Percentiles rank a stretch among this genome's conserved stretches.
These are phyloP conservation scores for Cheilosia urbana DNA, from an alignment of 2,888 invertebrate genomes.

Conservation along the genomic window DNA sequence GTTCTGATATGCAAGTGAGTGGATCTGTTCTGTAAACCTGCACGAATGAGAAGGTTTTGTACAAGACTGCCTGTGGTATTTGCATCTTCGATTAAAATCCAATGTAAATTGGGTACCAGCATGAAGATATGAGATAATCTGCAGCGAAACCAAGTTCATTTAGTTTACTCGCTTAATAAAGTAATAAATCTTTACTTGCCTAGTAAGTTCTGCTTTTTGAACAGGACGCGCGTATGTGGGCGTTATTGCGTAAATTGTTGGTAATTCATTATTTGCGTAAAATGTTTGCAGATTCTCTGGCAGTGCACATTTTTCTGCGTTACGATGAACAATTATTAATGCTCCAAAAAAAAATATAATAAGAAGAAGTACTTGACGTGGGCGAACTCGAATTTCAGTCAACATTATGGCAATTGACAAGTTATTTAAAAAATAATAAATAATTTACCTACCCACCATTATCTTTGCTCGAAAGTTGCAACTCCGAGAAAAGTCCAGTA, in stretches of 20 bases:
- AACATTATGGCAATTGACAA: conserved; percentile 68
- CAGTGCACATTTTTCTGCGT: conserved; percentile 80
- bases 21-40: conserved; percentile 83
- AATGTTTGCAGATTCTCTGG: conserved; percentile 80
- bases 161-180: background rate
- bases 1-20: conserved; percentile 89
- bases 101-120: conserved; percentile 94
- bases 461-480: no score
- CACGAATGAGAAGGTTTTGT: conserved; percentile 87
- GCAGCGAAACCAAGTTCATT: conserved; percentile 40
- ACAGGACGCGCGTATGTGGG: conserved; percentile 95
- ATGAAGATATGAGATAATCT: conserved; percentile 94
- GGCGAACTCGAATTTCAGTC: conserved; percentile 82
- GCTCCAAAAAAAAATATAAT: conserved; percentile 80
- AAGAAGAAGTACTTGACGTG: conserved; percentile 81
- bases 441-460: no score
- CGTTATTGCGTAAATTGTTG: conserved; percentile 95
- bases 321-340: conserved; percentile 81
- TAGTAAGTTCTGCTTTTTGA: conserved; percentile 97
- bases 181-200: conserved; percentile 83
- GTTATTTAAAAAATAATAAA: no score
- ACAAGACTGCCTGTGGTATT: conserved; percentile 86
- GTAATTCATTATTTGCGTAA: conserved; percentile 82
- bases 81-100: conserved; percentile 97
- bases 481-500: no score